phyloP scores from a whole-genome alignment of 2,113 vertebrate genomes.

The Jacana jacana region DNA sequence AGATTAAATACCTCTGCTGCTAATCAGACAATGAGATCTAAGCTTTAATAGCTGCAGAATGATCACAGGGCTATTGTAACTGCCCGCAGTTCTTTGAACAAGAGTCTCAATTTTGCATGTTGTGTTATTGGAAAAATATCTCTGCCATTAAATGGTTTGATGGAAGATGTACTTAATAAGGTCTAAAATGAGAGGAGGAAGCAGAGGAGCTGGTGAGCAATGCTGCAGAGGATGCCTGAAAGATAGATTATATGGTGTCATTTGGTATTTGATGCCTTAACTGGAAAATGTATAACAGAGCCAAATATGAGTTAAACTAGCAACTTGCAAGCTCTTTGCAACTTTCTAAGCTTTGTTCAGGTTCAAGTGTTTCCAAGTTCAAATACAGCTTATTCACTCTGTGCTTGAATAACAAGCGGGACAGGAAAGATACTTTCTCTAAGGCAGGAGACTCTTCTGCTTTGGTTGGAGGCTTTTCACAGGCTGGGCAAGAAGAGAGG shows the following conservation, averaged over 20 bases:
- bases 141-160: slow-evolving; percentile 52
- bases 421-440: slow-evolving; percentile 3
- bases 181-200: slow-evolving; percentile 55
- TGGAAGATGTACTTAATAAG: slow-evolving; percentile 61
- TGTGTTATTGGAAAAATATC: slow-evolving; percentile 62
- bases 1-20: not conserved
- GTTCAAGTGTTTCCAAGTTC: slow-evolving; percentile 44
- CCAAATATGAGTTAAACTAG: slow-evolving; percentile 33
- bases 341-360: slow-evolving; percentile 18
- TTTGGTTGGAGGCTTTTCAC: not conserved
- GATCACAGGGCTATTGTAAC: not conserved
- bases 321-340: slow-evolving; percentile 21
- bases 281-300: slow-evolving; percentile 51
- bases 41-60: slow-evolving; percentile 17
- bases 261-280: slow-evolving; percentile 50
- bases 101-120: slow-evolving; percentile 8
- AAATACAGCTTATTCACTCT: slow-evolving; percentile 21
- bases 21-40: slow-evolving; percentile 1
- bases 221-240: slow-evolving; percentile 33
- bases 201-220: not conserved
- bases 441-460: not conserved
- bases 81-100: slow-evolving; percentile 54
- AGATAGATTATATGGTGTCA: slow-evolving; percentile 61
- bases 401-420: slow-evolving; percentile 14
- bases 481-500: not conserved